Evolutionary conservation across 2,113 vertebrate species (phyloP).

Genomic region (Cochlearius cochlearius): DNA sequence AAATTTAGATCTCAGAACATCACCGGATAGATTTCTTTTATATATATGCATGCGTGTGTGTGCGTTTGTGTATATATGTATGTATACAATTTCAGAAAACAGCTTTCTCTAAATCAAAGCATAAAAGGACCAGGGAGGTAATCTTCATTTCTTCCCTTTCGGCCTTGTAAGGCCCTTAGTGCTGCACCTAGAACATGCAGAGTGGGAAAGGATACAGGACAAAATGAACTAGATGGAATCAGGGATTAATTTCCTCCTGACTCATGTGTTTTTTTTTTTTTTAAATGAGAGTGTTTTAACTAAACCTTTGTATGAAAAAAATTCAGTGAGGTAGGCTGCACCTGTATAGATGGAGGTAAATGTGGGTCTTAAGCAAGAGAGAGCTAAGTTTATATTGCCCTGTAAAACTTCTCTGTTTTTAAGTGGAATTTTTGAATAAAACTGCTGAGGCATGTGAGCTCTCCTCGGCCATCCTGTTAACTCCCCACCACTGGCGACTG

Average conservation of each 20-base stretch:
- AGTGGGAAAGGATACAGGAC: not conserved
- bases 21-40: not conserved
- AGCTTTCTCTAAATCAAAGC: not conserved
- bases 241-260: not conserved
- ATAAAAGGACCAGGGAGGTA: not conserved
- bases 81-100: not conserved
- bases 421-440: slow-evolving; percentile 15
- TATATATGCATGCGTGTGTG: rapidly evolving
- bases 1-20: not conserved
- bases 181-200: not conserved
- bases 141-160: not conserved
- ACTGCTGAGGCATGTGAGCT: not conserved
- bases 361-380: not conserved
- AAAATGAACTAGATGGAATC: not conserved
- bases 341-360: not conserved
- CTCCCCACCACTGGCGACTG: not conserved
- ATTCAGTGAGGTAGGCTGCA: not conserved
- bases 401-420: not conserved
- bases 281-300: not conserved
- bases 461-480: not conserved
- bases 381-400: not conserved
- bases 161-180: not conserved
- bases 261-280: not conserved
- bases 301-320: not conserved
- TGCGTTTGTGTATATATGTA: not conserved